Evolutionary conservation across 2,113 vertebrate genomes (phyloP), one percentile per base, ranked within the genome.

Genomic region (Sula dactylatra): DNA sequence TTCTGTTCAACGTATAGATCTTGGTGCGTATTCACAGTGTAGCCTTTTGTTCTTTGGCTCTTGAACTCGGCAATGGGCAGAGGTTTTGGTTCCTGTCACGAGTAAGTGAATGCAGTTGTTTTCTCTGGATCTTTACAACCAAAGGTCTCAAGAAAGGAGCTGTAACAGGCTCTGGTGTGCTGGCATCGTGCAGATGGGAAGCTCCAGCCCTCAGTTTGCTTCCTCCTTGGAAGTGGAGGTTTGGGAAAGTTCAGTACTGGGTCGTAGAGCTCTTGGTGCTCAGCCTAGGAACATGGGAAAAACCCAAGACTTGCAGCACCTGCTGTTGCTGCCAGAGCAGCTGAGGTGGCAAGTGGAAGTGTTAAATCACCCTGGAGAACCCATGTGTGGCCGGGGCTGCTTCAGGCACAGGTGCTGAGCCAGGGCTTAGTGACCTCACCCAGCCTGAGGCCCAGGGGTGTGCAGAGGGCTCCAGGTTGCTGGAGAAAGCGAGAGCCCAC

Each of bases 311-410:
- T 55, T 29, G 29, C 18, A 32, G 29, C 29, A 32, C 54, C 29
- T 11, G 25, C 67, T 74, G 55, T 5, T 58, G 50, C 52, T 76
- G 34, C 49, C 47, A n/a, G n/a, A 59, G 52, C 31, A 11, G 4
- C 38, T 3, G 36, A 13, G 16, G 20, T 52, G 14, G 14, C 27
- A 4, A 14, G 79, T 0, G 7, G 65, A 27, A 64, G 21, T 0
- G 2, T 14, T 0, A 0, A 29, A 36, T 26, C 1, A 3, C 25
- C 36, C 27, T 0, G 0, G 11, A 36, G 9, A 54, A 9, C 47
- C 22, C 0, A 0, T 0, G 0, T 2, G 13, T 1, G 24, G 13
- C 24, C 32, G 29, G 42, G 26, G 42, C 22, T 5, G 74, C 50
- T 24, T 6, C 52, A 32, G 54, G 24, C 44, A 20, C 1, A 0